Percentiles rank a stretch among this genome's conserved stretches.
Conservation (phyloP, 2,888 invertebrate species). For the Didymodactylos carnosus region DNA sequence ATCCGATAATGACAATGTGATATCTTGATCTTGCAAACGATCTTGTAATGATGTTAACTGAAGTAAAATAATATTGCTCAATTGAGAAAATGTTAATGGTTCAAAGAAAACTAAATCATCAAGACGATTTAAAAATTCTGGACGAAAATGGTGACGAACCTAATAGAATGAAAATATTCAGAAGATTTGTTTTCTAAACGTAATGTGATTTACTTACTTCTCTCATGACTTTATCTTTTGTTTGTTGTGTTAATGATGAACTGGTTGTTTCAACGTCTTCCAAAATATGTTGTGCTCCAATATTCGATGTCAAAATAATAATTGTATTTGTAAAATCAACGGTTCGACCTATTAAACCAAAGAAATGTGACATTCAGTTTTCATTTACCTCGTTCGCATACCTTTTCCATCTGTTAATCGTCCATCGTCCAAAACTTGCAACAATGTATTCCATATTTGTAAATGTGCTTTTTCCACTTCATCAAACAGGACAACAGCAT, state of each 20-base stretch:
- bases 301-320: slow-evolving; percentile 18
- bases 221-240: slow-evolving; percentile 1
- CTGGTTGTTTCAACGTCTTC: neutral
- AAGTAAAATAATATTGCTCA: neutral
- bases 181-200: neutral
- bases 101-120: slow-evolving; percentile 17
- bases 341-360: slow-evolving; percentile 16
- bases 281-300: slow-evolving; percentile 12
- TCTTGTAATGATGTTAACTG: slow-evolving; percentile 15
- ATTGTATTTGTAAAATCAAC: slow-evolving; percentile 18
- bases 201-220: neutral
- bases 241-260: neutral
- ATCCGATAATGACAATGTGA: neutral
- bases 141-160: slow-evolving; percentile 11
- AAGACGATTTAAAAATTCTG: slow-evolving; percentile 18
- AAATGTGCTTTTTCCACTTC: slow-evolving; percentile 21
- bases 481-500: slow-evolving; percentile 21
- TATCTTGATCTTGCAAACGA: slow-evolving; percentile 15
- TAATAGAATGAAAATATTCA: neutral
- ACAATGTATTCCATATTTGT: slow-evolving; percentile 17
- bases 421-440: slow-evolving; percentile 21
- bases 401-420: slow-evolving; percentile 16
- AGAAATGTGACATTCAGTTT: neutral
- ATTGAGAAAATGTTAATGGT: neutral
- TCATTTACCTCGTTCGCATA: neutral